A percentile compares a stretch with the other conserved stretches of the same genome.
These are phyloP conservation scores for Agapostemon virescens DNA, from an alignment of 2,888 invertebrate species.

Conservation along the genomic window DNA sequence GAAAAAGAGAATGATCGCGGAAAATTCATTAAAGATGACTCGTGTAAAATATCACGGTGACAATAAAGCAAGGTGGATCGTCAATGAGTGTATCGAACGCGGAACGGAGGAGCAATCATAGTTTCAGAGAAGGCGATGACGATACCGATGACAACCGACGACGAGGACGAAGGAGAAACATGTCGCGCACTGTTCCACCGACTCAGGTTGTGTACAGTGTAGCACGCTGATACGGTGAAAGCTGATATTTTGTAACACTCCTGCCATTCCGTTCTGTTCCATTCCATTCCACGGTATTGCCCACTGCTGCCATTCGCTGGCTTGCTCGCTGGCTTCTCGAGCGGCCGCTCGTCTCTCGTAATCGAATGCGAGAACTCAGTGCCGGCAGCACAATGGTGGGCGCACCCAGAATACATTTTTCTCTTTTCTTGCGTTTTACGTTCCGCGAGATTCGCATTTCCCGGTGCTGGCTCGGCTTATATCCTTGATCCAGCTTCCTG, in stretches of 20 bases:
- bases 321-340: constrained; percentile 43
- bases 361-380: constrained; percentile 66
- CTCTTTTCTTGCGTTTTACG: constrained; percentile 52
- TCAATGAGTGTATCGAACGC: not conserved
- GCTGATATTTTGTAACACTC: constrained; percentile 81
- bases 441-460: constrained; percentile 59
- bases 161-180: constrained; percentile 40
- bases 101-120: not conserved
- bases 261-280: constrained; percentile 77
- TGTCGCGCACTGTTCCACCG: constrained; percentile 25
- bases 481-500: constrained; percentile 19
- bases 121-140: constrained; percentile 14
- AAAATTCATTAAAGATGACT: not conserved
- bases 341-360: constrained; percentile 62
- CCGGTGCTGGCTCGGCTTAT: not conserved
- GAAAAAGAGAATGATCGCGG: not conserved
- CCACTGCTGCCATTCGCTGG: constrained; percentile 66
- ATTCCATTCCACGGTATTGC: constrained; percentile 70
- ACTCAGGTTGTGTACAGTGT: constrained; percentile 41
- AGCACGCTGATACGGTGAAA: constrained; percentile 79
- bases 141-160: constrained; percentile 29
- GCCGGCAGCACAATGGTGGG: constrained; percentile 73
- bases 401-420: constrained; percentile 72
- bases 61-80: not conserved
- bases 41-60: not conserved